A percentile compares a stretch with the other conserved stretches of the same genome.
phyloP scores from a whole-genome alignment of 2,797 vertebrate genomes.

The Anomalospiza imberbis region DNA sequence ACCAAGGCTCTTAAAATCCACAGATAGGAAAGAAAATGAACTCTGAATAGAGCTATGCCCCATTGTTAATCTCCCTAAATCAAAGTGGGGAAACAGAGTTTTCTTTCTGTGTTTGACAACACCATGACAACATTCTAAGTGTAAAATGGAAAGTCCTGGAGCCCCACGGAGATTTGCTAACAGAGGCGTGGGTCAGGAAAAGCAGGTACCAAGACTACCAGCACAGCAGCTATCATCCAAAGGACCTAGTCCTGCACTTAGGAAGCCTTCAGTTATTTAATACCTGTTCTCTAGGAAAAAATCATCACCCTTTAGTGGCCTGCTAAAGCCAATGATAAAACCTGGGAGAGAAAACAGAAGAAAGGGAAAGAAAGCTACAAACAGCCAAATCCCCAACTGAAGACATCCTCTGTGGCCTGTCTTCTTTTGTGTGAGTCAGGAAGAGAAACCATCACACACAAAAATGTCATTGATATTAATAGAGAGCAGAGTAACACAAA shows the following conservation, averaged over 20 bases:
- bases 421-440: conserved; percentile 8
- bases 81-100: background rate
- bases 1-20: background rate
- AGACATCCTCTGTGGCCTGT: conserved; percentile 23
- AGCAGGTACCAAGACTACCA: background rate
- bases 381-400: background rate
- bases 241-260: background rate
- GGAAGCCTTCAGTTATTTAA: background rate
- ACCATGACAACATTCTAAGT: background rate
- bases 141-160: background rate
- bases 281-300: background rate
- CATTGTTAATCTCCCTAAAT: background rate
- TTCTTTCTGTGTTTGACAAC: background rate
- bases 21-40: background rate
- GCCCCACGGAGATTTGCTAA: background rate
- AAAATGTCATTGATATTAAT: conserved; percentile 30
- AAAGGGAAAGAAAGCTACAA: background rate
- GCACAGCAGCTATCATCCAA: background rate
- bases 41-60: background rate
- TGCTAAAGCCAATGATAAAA: background rate
- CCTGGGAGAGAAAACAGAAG: background rate
- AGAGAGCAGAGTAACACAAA: conserved; percentile 26
- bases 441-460: background rate
- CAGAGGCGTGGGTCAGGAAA: background rate
- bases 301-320: background rate